Conservation (phyloP, 2,113 vertebrate species). For the Phyllostomus hastatus region DNA sequence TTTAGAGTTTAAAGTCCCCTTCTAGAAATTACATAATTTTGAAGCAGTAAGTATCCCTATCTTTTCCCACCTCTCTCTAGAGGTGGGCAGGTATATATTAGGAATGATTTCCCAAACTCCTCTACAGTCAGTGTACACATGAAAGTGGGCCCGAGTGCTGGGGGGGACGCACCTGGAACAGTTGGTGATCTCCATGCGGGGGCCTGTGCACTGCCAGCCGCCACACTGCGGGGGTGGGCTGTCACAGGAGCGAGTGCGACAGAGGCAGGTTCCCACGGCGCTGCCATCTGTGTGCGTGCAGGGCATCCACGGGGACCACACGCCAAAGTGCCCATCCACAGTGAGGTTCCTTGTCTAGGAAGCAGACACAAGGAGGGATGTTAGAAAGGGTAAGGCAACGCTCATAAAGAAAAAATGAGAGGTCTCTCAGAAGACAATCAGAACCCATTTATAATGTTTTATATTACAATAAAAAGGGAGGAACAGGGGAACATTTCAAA, state of each 20-base stretch:
- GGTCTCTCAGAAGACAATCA: background rate
- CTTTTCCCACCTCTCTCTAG: background rate
- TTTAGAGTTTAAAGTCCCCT: background rate
- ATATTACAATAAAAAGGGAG: background rate
- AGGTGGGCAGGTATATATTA: rapidly evolving
- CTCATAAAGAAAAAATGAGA: background rate
- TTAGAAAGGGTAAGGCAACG: background rate
- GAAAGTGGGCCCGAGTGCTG: rapidly evolving
- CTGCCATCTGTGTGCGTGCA: constrained; percentile 90
- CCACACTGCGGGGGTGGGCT: constrained; percentile 93
- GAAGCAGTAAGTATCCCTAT: background rate
- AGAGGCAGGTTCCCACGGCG: constrained; percentile 88
- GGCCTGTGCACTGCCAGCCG: constrained; percentile 91
- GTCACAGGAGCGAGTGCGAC: constrained; percentile 91
- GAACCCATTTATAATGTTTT: rapidly evolving
- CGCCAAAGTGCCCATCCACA: constrained; percentile 90
- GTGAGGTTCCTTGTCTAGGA: constrained; percentile 93
- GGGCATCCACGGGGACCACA: constrained; percentile 90
- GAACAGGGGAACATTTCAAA: rapidly evolving
- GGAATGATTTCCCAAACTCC: rapidly evolving
- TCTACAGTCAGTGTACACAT: rapidly evolving
- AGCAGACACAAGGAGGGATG: background rate
- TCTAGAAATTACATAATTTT: background rate
- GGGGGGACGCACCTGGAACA: constrained; percentile 89
- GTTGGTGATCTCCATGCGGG: constrained; percentile 93